These are phyloP conservation scores for Alectoris magna DNA, from an alignment of 2,797 vertebrate species.

Conservation along the genomic window DNA sequence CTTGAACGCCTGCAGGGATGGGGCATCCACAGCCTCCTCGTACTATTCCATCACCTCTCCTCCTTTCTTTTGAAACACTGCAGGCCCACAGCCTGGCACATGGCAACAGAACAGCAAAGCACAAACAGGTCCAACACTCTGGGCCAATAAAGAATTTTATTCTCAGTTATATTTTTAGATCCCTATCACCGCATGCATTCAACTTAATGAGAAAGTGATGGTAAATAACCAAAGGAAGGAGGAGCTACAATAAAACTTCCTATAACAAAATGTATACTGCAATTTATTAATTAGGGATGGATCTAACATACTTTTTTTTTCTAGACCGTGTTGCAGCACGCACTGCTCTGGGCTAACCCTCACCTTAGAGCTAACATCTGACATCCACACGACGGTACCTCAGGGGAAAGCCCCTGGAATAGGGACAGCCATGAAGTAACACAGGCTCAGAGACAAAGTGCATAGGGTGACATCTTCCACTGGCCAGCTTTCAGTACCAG, in stretches of 20 bases:
- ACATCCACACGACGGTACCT: neutral
- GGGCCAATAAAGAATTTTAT: neutral
- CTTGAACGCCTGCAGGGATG: no score
- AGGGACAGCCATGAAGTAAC: neutral
- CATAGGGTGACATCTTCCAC: neutral
- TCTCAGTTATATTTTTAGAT: neutral
- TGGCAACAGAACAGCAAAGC: neutral
- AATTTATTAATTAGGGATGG: neutral
- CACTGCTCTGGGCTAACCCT: neutral
- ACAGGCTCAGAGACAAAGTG: neutral
- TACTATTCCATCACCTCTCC: neutral
- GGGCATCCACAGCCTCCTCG: no score
- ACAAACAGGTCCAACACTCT: neutral
- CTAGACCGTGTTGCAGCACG: neutral
- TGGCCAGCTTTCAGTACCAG: neutral
- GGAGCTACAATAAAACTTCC: neutral
- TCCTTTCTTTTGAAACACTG: neutral
- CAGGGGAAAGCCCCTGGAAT: neutral
- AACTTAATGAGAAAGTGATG: neutral
- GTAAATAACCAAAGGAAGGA: neutral
- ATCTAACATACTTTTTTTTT: neutral
- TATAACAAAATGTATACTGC: neutral
- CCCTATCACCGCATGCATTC: neutral
- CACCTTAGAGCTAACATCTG: neutral
- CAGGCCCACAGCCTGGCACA: neutral